These are phyloP conservation scores for Oreochromis niloticus DNA, from an alignment of 2,113 vertebrate species.

Conservation along the genomic window DNA sequence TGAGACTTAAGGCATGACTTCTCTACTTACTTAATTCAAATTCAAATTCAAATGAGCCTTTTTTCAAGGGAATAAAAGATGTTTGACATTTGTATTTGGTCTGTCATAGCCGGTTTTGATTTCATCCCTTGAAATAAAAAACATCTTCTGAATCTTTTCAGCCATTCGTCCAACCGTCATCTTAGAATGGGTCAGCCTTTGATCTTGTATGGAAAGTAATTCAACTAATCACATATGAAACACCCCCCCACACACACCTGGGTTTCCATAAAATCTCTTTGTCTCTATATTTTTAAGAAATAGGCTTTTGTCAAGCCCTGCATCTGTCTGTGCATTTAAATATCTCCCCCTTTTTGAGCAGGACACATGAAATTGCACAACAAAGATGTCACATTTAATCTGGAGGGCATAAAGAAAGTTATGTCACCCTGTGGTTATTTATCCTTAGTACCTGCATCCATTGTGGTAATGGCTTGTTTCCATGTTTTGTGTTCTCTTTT, in stretches of 20 bases:
- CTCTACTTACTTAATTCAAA: background rate
- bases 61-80: background rate
- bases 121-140: background rate
- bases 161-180: background rate
- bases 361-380: background rate
- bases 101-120: background rate
- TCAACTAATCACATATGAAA: background rate
- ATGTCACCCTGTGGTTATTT: background rate
- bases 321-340: background rate
- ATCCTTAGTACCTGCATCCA: background rate
- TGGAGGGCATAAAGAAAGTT: background rate
- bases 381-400: background rate
- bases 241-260: background rate
- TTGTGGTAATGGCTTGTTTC: background rate
- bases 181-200: slow-evolving; percentile 54
- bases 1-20: background rate
- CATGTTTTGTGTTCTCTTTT: background rate
- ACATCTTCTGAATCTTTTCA: background rate
- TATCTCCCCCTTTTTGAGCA: background rate
- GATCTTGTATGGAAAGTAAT: slow-evolving; percentile 20
- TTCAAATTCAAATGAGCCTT: background rate
- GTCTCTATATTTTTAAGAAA: background rate
- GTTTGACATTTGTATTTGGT: background rate
- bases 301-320: background rate
- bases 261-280: background rate